These are phyloP conservation scores for Stomatorhinus walkeri DNA, from an alignment of 2,797 vertebrate genomes.

Conservation along the genomic window DNA sequence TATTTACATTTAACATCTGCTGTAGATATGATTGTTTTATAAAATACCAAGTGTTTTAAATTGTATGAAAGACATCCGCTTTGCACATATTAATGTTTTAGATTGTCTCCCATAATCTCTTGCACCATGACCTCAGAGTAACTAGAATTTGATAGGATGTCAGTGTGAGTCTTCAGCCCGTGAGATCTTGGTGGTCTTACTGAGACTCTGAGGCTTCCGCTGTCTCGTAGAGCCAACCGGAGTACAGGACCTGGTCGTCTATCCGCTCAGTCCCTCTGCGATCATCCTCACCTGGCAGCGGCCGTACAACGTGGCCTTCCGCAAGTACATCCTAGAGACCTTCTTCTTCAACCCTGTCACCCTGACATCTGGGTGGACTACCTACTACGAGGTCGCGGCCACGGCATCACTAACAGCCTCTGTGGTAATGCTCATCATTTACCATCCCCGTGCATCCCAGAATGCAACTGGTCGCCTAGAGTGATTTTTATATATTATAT, in stretches of 20 bases:
- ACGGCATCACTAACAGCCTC: constrained; percentile 79
- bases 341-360: constrained; percentile 92
- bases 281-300: constrained; percentile 88
- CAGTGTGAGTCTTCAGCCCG: not conserved
- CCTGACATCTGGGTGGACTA: constrained; percentile 86
- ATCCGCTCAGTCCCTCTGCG: constrained; percentile 77
- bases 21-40: not conserved
- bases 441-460: not conserved
- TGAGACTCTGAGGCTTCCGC: not conserved
- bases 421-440: constrained; percentile 63
- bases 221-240: constrained; percentile 74
- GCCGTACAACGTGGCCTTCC: constrained; percentile 80
- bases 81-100: not conserved
- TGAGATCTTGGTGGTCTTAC: not conserved
- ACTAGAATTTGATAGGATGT: not conserved
- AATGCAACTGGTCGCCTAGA: not conserved
- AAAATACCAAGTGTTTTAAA: not conserved
- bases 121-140: not conserved
- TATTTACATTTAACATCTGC: not conserved
- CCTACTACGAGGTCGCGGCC: constrained; percentile 91
- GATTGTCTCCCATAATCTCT: not conserved
- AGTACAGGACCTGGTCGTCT: constrained; percentile 77
- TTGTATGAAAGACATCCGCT: not conserved
- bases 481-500: not conserved
- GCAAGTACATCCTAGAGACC: constrained; percentile 88